Evolutionary conservation across 2,113 vertebrate species (phyloP), one percentile per base, ranked within the genome.

Genomic region (Elephantulus edwardii): DNA sequence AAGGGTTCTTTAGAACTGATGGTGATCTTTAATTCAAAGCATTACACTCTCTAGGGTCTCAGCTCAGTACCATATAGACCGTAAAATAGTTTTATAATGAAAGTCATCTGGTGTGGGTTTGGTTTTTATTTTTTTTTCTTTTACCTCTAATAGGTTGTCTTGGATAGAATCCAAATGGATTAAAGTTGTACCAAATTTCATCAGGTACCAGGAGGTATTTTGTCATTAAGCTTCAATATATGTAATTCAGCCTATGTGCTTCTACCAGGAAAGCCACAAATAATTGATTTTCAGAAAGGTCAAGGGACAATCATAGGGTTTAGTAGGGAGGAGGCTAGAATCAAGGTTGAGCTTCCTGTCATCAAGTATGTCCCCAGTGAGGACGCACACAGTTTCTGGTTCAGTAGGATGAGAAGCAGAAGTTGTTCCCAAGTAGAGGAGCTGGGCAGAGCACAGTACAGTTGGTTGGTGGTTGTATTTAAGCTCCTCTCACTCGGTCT

Each of bases 161-260:
- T 95, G 91, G 84, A 83, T 86, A 78, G 72, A 84, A 84, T 83
- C 86, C 94, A 96, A 94, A 93, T 81, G 87, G 86, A 89, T 90
- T 95, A 86, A 86, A 91, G 44, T 86, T 89, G 77, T 88, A 92
- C 81, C 91, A 95, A 88, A 94, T 94, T 86, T 86, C 81, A 92
- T 92, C 92, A 86, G 72, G 54, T 84, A 92, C 87, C 81, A 92
- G 86, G 60, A 93, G 72, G n/a, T n/a, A 52, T 93, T 90, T 92
- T 92, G 88, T 93, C 86, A 89, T 93, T 86, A 92, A 93, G 89
- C 72, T 84, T 86, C 90, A 94, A 91, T 84, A 83, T 72, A 88
- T 77, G 94, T 68, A 86, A 93, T 84, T 93, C 42, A 93, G 77
- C 38, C 60, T 92, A 74, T 38, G 50, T 17, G 84, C 90, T 93